Evolutionary conservation across 37 sponge, comb jelly and placozoan species (phyloP).

Genomic region (Lycopodina hypogea): DNA sequence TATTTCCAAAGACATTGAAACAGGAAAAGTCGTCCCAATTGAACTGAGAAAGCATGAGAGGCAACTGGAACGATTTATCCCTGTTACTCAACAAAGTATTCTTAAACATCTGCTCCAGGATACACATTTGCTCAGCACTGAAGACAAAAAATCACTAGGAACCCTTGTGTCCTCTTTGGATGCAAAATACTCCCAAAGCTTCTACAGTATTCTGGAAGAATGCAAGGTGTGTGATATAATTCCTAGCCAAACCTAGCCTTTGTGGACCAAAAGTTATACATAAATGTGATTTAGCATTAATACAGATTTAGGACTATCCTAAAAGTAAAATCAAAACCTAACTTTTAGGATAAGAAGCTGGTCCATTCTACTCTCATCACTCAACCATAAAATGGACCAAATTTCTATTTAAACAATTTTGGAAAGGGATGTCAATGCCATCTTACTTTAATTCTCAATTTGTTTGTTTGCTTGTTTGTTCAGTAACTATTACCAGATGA

Average conservation of each 20-base stretch:
- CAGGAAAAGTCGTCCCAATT: not conserved
- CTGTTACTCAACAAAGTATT: slow-evolving; percentile 64
- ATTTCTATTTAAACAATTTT: no score
- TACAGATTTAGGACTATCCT: no score
- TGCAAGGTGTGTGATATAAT: slow-evolving; percentile 55
- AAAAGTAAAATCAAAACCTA: no score
- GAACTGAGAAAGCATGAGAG: not conserved
- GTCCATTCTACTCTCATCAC: no score
- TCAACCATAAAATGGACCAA: no score
- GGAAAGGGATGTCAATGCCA: no score
- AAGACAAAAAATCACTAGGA: slow-evolving; percentile 52
- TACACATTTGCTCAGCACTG: slow-evolving; percentile 31
- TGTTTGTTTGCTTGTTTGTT: no score
- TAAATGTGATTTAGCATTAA: not conserved
- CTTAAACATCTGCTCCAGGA: slow-evolving; percentile 54
- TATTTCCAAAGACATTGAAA: no score
- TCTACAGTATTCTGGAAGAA: slow-evolving; percentile 66
- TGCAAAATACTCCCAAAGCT: slow-evolving; percentile 49
- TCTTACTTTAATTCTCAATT: no score
- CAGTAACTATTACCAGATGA: no score
- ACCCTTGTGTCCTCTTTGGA: slow-evolving; percentile 80
- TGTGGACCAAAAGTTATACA: not conserved
- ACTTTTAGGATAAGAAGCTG: not conserved
- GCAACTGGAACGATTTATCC: slow-evolving; percentile 67
- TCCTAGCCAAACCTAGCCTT: not conserved